Evolutionary conservation across 2,113 vertebrate genomes (phyloP).

Genomic region (Hydrolagus affinis): DNA sequence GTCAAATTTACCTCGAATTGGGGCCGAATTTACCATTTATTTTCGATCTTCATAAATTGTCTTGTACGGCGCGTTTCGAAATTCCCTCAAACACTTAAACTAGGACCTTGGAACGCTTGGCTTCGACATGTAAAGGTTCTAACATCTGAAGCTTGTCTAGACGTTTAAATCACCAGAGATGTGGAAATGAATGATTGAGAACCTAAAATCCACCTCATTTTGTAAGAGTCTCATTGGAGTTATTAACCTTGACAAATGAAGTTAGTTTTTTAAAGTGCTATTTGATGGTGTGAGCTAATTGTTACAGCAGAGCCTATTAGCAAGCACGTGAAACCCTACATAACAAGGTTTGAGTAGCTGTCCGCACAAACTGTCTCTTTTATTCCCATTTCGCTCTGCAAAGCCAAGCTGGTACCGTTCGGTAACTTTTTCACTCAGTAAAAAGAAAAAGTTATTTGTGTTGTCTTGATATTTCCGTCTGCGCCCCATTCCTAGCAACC

Average conservation of each 20-base stretch:
- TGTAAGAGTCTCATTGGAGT: slow-evolving; percentile 1
- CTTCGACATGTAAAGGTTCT: not conserved
- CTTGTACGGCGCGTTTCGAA: not conserved
- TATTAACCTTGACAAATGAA: slow-evolving; percentile 31
- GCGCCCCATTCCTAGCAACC: not conserved
- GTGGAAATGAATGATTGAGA: slow-evolving; percentile 17
- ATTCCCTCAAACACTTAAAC: not conserved
- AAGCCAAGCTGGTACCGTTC: slow-evolving; percentile 1
- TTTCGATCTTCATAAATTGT: not conserved
- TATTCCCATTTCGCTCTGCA: slow-evolving; percentile 11
- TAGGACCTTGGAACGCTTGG: not conserved
- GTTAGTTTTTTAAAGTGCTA: slow-evolving; percentile 20
- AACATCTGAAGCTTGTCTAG: not conserved
- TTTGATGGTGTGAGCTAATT: slow-evolving; percentile 22
- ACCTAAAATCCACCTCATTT: not conserved
- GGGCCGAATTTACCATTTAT: not conserved
- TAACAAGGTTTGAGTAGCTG: not conserved
- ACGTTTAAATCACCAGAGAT: slow-evolving; percentile 14
- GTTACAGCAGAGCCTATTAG: slow-evolving; percentile 14
- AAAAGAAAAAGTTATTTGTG: not conserved
- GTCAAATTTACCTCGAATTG: not conserved
- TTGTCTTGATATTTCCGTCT: not conserved
- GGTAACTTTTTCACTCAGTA: not conserved
- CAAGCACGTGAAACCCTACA: not conserved
- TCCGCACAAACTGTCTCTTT: not conserved